A percentile compares a stretch with the other conserved stretches of the same genome.
Evolutionary conservation across 2,797 vertebrate genomes (phyloP).

Genomic region (Rhinoraja longicauda): DNA sequence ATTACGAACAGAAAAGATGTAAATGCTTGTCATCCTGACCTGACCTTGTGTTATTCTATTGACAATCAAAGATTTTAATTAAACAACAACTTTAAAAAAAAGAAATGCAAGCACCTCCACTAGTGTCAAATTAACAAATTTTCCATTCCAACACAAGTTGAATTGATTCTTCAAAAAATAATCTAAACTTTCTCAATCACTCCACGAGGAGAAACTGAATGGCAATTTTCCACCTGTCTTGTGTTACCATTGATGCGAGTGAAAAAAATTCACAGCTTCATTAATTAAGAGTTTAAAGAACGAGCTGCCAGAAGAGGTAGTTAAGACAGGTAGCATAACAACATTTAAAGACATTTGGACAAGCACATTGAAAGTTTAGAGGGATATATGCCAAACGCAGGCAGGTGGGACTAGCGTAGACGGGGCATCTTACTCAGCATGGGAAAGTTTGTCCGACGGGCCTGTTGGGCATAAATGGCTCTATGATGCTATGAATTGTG

Average conservation of each 20-base stretch:
- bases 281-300: neutral
- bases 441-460: no score
- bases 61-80: neutral
- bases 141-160: neutral
- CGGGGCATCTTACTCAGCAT: no score
- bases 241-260: neutral
- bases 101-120: neutral
- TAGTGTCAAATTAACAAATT: neutral
- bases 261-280: neutral
- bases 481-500: neutral
- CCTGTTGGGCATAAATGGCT: no score
- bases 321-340: no score
- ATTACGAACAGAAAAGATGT: neutral
- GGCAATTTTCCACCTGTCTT: neutral
- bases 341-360: no score
- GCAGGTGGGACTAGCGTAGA: no score
- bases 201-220: neutral
- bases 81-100: neutral
- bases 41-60: neutral
- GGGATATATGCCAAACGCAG: no score
- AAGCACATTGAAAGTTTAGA: no score
- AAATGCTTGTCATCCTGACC: neutral
- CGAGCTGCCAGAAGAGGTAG: no score
- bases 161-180: neutral
- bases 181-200: neutral